Evolutionary conservation across 2,888 invertebrate species (phyloP).

Genomic region (Dexiosoma caninum): DNA sequence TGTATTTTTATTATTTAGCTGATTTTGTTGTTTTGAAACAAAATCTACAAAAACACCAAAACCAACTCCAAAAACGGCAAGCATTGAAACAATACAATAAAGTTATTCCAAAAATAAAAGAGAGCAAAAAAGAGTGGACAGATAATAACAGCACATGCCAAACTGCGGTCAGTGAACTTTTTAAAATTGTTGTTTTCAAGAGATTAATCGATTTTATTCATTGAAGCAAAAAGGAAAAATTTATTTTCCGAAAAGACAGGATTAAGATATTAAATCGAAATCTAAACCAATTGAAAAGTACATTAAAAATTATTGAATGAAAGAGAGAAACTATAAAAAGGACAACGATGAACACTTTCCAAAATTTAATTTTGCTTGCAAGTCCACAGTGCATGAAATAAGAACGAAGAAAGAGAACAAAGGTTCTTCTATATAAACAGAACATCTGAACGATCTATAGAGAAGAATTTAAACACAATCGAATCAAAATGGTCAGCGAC

Average conservation of each 20-base stretch:
- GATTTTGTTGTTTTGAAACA: constrained; percentile 51
- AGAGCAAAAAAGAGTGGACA: constrained; percentile 26
- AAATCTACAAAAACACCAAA: constrained; percentile 17
- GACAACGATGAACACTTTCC: too few relatives aligned
- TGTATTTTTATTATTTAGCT: not conserved
- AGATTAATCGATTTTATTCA: constrained; percentile 55
- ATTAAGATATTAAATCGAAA: constrained; percentile 11
- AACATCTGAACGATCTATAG: too few relatives aligned
- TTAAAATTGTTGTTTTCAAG: constrained; percentile 16
- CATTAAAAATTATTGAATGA: too few relatives aligned
- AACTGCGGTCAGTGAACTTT: constrained; percentile 61
- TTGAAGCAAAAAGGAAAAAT: constrained; percentile 10
- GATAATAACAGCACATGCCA: constrained; percentile 58
- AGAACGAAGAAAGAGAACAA: too few relatives aligned
- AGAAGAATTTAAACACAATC: too few relatives aligned
- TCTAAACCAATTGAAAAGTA: constrained; percentile 8
- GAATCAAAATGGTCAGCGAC: too few relatives aligned
- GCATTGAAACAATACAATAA: constrained; percentile 56
- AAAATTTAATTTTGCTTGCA: too few relatives aligned
- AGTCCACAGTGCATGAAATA: too few relatives aligned
- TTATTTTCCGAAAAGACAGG: not conserved
- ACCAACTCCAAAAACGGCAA: constrained; percentile 37
- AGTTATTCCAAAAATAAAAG: constrained; percentile 40
- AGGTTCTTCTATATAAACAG: too few relatives aligned
- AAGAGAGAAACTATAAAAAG: too few relatives aligned